Evolutionary conservation across 2,888 invertebrate species (phyloP), one percentile per base, ranked within the genome.

Genomic region (Diaprepes abbreviatus): DNA sequence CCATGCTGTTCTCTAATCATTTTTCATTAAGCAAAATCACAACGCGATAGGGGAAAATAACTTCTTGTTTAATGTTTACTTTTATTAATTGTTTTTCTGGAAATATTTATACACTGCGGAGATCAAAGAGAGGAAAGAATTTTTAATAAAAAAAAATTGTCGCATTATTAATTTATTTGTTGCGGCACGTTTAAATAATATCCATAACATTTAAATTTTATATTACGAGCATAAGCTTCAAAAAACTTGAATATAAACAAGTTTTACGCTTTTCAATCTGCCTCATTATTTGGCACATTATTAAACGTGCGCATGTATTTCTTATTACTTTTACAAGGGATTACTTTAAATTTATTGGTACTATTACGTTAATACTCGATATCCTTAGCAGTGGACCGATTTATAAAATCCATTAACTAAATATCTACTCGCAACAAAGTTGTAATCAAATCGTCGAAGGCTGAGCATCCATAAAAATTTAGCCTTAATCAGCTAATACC

Each of bases 11-110:
- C 24, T 19, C 21, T 55, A 55, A 55, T 36, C 55, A 38, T 55
- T 55, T 55, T 55, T 55, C 38, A 36, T 55, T 19, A 35, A 17
- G 54, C 54, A 54, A 50, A 50, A 50, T 50, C 48, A 50, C 48
- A 28, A 14, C 19, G 48, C 48, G 28, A 50, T 50, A 14, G 9
- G 48, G 16, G 5, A 14, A 50, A 50, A 12, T 50, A 28, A 50
- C 16, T 50, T 28, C 24, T 24, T n/a, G 48, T 28, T 50, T 28
- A 28, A 28, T 9, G 48, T 50, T 28, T 28, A 28, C 28, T 28
- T 28, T 50, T 50, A 28, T 50, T 50, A 50, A 28, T 28, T 16
- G 14, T 28, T 21, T 21, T 43, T 43, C 16, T 2, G 10, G 16
- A 43, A 43, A 43, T 43, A 43, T 43, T 43, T 19, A 17, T 21